These are phyloP conservation scores for Heliconius congener DNA, from an alignment of 1,140 invertebrate species.

Conservation along the genomic window DNA sequence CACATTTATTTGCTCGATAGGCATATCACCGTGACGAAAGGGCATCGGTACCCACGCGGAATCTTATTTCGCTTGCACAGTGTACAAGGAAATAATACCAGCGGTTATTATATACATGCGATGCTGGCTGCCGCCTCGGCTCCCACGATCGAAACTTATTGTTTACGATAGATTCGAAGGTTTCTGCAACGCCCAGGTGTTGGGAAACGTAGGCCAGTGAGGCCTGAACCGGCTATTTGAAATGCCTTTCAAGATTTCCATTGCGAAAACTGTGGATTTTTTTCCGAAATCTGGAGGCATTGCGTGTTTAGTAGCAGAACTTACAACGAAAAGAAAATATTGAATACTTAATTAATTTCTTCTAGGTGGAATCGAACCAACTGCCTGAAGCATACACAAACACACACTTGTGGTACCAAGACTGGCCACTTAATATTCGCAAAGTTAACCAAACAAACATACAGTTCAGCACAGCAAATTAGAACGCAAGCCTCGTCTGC, in stretches of 20 bases:
- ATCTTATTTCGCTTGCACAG: slow-evolving; percentile 64
- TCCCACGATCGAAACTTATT: slow-evolving; percentile 72
- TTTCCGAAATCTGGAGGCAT: too few species aligned
- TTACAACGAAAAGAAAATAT: too few species aligned
- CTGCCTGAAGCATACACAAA: fast-evolving
- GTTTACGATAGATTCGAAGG: slow-evolving; percentile 72
- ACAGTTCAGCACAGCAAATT: neutral
- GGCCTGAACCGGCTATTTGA: slow-evolving; percentile 71
- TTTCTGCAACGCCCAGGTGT: slow-evolving; percentile 73
- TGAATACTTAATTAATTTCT: too few species aligned
- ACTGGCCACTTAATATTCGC: slow-evolving; percentile 19
- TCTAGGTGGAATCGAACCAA: too few species aligned
- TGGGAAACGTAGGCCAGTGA: slow-evolving; percentile 68
- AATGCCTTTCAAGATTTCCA: slow-evolving; percentile 67
- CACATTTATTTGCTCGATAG: slow-evolving; percentile 8
- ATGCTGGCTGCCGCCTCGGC: slow-evolving; percentile 53
- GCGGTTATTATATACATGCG: slow-evolving; percentile 60
- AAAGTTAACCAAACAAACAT: neutral
- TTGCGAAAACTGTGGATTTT: slow-evolving; percentile 72
- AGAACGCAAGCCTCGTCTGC: neutral
- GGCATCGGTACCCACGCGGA: slow-evolving; percentile 47
- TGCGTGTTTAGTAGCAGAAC: too few species aligned
- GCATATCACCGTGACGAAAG: slow-evolving; percentile 45
- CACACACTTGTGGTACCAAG: too few species aligned
- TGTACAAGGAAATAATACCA: slow-evolving; percentile 66